Conservation (phyloP, 2,113 vertebrate genomes). For the Phalacrocorax carbo region DNA sequence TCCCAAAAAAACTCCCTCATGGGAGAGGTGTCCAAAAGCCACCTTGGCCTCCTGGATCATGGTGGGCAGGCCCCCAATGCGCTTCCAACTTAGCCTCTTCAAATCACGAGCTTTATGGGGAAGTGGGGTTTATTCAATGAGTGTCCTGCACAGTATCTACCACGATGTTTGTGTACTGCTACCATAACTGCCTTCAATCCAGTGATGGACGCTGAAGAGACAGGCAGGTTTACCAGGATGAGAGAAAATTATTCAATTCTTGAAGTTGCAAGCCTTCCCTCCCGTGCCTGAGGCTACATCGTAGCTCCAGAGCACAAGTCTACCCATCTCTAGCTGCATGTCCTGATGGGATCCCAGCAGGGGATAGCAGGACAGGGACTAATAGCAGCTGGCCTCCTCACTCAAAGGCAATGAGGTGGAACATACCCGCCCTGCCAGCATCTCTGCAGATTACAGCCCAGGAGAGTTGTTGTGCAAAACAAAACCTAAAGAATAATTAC, state of each 20-base stretch:
- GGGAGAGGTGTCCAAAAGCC: background rate
- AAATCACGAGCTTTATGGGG: background rate
- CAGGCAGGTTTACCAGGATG: background rate
- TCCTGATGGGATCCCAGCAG: background rate
- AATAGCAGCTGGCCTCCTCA: background rate
- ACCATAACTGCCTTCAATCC: background rate
- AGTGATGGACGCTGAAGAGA: background rate
- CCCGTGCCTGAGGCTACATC: background rate
- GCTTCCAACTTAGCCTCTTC: background rate
- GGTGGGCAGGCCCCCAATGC: background rate
- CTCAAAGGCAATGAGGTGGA: background rate
- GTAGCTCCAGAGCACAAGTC: background rate
- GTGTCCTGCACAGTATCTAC: background rate
- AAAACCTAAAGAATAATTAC: background rate
- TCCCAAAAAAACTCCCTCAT: background rate
- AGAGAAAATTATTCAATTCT: background rate
- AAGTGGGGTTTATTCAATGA: background rate
- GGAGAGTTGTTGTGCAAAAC: background rate
- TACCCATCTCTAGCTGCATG: background rate
- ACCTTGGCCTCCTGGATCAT: background rate
- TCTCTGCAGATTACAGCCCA: background rate
- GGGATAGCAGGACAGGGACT: background rate
- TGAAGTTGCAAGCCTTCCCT: background rate
- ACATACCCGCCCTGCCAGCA: accelerated
- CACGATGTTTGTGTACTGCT: background rate